phyloP scores from a whole-genome alignment of 2,113 vertebrate species.

The Neodon shergylaensis region DNA sequence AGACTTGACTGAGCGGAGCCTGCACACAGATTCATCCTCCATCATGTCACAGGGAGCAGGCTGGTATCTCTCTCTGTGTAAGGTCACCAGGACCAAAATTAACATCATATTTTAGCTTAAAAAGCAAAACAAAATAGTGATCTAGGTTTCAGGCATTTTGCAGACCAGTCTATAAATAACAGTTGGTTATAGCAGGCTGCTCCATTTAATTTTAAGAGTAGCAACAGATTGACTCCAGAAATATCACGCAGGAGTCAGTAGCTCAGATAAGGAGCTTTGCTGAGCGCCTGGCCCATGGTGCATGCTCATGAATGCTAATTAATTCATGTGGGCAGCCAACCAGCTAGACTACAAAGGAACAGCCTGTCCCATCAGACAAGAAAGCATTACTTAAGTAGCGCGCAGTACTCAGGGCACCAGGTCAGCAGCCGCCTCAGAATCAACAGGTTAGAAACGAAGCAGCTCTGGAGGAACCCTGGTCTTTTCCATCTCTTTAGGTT shows the following conservation, averaged over 20 bases:
- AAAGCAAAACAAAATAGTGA: background rate
- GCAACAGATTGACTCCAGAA: constrained; percentile 74
- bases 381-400: constrained; percentile 2
- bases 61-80: background rate
- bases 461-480: background rate
- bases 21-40: background rate
- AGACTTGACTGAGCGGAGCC: background rate
- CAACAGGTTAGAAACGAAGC: background rate
- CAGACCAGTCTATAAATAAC: constrained; percentile 42
- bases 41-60: background rate
- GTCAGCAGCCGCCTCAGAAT: background rate
- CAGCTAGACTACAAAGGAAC: constrained; percentile 38
- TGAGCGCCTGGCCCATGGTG: constrained; percentile 9
- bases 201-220: constrained; percentile 62
- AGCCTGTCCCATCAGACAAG: background rate
- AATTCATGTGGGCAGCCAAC: background rate
- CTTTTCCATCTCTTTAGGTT: background rate
- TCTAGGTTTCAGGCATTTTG: constrained; percentile 39
- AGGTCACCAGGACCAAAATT: constrained; percentile 3
- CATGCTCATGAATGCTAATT: constrained; percentile 32
- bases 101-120: background rate
- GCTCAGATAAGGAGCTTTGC: constrained; percentile 43
- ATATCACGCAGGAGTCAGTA: constrained; percentile 38
- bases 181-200: constrained; percentile 58
- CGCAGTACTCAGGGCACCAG: background rate